Conservation (phyloP, 1,140 invertebrate genomes). For the Lordiphosa collinella region DNA sequence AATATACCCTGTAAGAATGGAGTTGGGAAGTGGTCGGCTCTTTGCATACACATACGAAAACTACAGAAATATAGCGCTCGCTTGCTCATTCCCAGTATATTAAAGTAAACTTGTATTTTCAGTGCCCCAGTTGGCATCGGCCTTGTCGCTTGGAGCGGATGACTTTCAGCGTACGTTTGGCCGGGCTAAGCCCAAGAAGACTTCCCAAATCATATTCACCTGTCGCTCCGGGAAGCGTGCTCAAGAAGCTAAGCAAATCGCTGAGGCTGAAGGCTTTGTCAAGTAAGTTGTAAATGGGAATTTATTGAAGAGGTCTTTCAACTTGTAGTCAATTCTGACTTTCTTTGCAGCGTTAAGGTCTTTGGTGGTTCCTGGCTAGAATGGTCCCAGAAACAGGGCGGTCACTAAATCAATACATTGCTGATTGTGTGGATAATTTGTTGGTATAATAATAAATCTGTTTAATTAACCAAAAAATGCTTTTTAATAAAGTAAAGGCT, state of each 20-base stretch:
- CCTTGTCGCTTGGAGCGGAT: conserved; percentile 76
- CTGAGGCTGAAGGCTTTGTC: conserved; percentile 79
- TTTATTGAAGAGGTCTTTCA: not conserved
- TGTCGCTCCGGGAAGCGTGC: conserved; percentile 81
- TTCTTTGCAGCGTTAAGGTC: conserved; percentile 88
- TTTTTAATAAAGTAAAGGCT: too few relatives aligned
- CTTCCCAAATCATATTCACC: conserved; percentile 81
- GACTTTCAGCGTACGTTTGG: conserved; percentile 80
- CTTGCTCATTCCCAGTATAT: too few relatives aligned
- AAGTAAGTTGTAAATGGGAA: conserved; percentile 74
- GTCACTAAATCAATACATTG: conserved; percentile 10
- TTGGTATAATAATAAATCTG: too few relatives aligned
- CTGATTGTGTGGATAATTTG: too few relatives aligned
- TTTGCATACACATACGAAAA: too few relatives aligned
- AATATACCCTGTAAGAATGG: conserved; percentile 84
- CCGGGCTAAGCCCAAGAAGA: conserved; percentile 79
- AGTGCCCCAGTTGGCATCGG: conserved; percentile 80
- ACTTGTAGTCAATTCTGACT: conserved; percentile 9
- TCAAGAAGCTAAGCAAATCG: conserved; percentile 80
- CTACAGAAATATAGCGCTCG: too few relatives aligned
- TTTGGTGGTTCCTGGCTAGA: conserved; percentile 93
- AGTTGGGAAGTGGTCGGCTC: too few relatives aligned
- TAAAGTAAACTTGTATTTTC: not conserved
- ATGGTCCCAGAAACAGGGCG: conserved; percentile 81
- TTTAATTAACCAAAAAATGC: too few relatives aligned